Evolutionary conservation across 2,113 vertebrate species (phyloP).

Genomic region (Pomatorhinus ruficollis): DNA sequence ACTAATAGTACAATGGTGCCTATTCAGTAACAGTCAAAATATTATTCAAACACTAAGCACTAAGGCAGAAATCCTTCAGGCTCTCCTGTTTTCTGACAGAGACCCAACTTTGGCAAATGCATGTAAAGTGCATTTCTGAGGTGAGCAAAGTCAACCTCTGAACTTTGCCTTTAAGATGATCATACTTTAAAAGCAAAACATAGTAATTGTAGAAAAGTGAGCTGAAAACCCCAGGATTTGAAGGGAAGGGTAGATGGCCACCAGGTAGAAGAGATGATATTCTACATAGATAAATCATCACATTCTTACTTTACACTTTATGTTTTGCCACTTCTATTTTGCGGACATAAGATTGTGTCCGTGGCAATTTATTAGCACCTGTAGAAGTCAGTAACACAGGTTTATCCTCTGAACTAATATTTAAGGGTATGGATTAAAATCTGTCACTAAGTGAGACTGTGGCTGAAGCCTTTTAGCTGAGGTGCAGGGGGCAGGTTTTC

Average conservation of each 20-base stretch:
- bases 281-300: not conserved
- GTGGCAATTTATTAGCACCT: not conserved
- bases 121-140: not conserved
- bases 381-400: not conserved
- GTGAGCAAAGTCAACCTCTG: not conserved
- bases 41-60: not conserved
- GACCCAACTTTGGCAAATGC: not conserved
- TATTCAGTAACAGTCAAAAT: constrained; percentile 28
- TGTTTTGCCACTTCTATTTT: not conserved
- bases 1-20: not conserved
- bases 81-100: not conserved
- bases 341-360: not conserved
- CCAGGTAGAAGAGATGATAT: not conserved
- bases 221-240: not conserved
- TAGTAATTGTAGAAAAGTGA: not conserved
- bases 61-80: constrained; percentile 9
- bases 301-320: not conserved
- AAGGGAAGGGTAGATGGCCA: not conserved
- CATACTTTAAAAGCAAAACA: not conserved
- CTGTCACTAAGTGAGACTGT: not conserved
- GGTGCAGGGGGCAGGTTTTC: not conserved
- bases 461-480: not conserved
- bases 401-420: not conserved
- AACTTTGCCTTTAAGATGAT: not conserved
- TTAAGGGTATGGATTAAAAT: not conserved